Evolutionary conservation across 2,888 invertebrate species (phyloP).

Genomic region (Tiliacea aurago): DNA sequence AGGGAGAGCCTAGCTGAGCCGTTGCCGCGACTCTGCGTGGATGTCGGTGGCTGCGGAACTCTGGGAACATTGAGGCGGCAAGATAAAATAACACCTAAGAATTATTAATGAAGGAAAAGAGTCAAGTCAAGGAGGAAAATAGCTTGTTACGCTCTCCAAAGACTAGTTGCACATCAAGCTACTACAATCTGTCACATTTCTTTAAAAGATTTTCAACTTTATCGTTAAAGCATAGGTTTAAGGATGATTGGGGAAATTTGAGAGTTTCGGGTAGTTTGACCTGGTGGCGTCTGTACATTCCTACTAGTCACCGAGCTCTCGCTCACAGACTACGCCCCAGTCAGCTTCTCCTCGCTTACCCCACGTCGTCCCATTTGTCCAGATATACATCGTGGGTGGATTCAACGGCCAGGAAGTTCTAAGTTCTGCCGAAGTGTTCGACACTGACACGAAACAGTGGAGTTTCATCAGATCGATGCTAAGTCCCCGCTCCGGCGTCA

Average conservation of each 20-base stretch:
- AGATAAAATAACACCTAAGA: not conserved
- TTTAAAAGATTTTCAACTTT: too few species aligned
- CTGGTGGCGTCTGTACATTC: too few species aligned
- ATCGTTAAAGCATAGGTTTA: too few species aligned
- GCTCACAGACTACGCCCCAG: not conserved
- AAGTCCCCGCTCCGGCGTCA: constrained; percentile 94
- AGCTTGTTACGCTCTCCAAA: not conserved
- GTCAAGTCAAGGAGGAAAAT: not conserved
- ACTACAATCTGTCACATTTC: too few species aligned
- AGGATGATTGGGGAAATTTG: too few species aligned
- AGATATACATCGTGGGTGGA: constrained; percentile 95
- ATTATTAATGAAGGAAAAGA: not conserved
- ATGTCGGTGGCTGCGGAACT: not conserved
- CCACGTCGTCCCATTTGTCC: constrained; percentile 20
- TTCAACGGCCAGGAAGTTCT: constrained; percentile 95
- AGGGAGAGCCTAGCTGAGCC: too few species aligned
- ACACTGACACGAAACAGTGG: constrained; percentile 93
- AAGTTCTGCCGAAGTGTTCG: constrained; percentile 94
- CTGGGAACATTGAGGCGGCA: not conserved
- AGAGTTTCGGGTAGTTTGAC: too few species aligned
- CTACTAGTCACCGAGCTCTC: not conserved
- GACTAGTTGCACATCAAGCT: too few species aligned
- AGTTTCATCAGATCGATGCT: constrained; percentile 93
- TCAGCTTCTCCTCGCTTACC: not conserved
- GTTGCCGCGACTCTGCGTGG: not conserved